Percentiles rank a stretch among this genome's conserved stretches.
These are phyloP conservation scores for Macaca mulatta DNA, from an alignment of 2,113 vertebrate genomes.

Conservation along the genomic window DNA sequence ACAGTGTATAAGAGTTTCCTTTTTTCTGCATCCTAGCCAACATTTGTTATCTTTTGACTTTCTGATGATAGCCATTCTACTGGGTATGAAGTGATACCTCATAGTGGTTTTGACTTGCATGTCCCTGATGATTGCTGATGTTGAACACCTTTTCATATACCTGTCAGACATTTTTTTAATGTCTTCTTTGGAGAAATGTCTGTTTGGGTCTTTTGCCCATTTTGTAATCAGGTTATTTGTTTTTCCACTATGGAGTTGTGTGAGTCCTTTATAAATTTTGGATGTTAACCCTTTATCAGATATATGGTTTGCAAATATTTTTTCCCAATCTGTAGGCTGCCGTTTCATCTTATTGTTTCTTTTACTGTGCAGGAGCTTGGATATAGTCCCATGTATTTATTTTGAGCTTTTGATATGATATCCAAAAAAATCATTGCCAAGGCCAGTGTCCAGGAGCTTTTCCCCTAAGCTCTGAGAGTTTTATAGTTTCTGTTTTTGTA, in stretches of 20 bases:
- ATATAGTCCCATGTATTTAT: neutral
- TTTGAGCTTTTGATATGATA: neutral
- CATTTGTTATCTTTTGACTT: neutral
- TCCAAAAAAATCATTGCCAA: neutral
- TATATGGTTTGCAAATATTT: neutral
- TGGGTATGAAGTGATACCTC: neutral
- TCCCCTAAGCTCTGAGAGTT: neutral
- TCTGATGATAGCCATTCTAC: neutral
- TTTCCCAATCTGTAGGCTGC: neutral
- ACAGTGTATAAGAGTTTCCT: neutral
- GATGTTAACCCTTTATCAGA: neutral
- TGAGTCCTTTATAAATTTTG: neutral
- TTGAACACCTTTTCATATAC: neutral
- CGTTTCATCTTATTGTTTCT: neutral
- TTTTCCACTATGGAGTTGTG: neutral
- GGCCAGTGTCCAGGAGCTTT: neutral
- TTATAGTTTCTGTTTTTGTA: neutral
- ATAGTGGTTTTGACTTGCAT: neutral
- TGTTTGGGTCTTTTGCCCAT: neutral
- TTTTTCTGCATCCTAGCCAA: neutral
- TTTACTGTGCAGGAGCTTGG: neutral
- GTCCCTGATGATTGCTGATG: neutral
- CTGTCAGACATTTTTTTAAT: neutral
- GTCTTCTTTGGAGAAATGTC: neutral
- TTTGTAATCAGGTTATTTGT: neutral